These are phyloP conservation scores for Diacarnus erythraeanus DNA, from an alignment of 37 sponge, comb jelly and placozoan genomes.

Conservation along the genomic window DNA sequence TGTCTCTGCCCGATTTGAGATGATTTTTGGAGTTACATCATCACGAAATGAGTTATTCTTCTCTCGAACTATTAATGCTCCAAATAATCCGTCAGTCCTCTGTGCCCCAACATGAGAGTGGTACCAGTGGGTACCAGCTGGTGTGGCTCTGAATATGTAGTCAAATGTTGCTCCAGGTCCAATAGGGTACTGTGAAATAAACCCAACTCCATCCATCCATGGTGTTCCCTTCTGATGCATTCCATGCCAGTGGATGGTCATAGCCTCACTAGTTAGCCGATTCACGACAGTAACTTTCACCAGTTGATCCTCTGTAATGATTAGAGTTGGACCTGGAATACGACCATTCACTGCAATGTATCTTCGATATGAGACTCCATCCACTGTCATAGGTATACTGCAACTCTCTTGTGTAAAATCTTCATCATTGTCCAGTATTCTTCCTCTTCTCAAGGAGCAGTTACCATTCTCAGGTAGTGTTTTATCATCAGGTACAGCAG, in stretches of 20 bases:
- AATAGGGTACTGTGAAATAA: constrained; percentile 68
- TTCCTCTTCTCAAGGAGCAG: not conserved
- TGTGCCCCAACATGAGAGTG: constrained; percentile 75
- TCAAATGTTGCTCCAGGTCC: constrained; percentile 29
- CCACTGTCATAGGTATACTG: constrained; percentile 40
- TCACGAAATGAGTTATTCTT: not conserved
- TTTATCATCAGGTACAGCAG: not conserved
- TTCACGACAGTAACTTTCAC: constrained; percentile 53
- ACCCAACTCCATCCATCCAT: constrained; percentile 77
- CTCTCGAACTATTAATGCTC: constrained; percentile 67
- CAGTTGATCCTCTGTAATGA: constrained; percentile 28
- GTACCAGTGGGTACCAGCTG: constrained; percentile 82
- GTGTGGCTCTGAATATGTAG: constrained; percentile 56
- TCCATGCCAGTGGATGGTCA: constrained; percentile 83
- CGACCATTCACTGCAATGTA: constrained; percentile 58
- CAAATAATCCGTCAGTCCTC: constrained; percentile 70
- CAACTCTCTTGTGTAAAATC: constrained; percentile 16
- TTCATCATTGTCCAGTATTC: not conserved
- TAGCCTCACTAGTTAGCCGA: constrained; percentile 44
- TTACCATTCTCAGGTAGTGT: no score
- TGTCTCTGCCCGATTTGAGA: no score
- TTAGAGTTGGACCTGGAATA: constrained; percentile 63
- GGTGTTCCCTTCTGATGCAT: constrained; percentile 54
- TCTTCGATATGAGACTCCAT: constrained; percentile 38
- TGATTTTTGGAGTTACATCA: no score